Evolutionary conservation across 2,113 vertebrate genomes (phyloP).

Genomic region (Hirundichthys speculiger): DNA sequence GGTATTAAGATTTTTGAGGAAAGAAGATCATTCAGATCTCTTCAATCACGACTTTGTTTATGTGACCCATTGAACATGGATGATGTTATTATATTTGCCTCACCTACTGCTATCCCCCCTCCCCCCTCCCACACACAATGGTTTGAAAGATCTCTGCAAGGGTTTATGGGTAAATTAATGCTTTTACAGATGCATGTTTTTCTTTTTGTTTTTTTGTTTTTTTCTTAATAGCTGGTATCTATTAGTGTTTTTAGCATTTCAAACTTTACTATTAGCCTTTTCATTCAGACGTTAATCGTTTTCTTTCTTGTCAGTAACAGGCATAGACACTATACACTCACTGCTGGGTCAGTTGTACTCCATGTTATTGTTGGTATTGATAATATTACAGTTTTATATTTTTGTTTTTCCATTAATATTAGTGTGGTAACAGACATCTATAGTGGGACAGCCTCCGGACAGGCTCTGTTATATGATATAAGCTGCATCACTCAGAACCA

Average conservation of each 20-base stretch:
- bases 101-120: conserved; percentile 24
- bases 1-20: conserved; percentile 24
- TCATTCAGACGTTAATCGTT: conserved; percentile 83
- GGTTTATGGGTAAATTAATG: conserved; percentile 86
- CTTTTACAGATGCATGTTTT: conserved; percentile 85
- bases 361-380: conserved; percentile 74
- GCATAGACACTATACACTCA: conserved; percentile 89
- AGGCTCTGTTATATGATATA: conserved; percentile 76
- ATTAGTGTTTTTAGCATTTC: conserved; percentile 94
- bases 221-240: conserved; percentile 97
- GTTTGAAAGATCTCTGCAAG: conserved; percentile 83
- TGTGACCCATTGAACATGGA: conserved; percentile 41
- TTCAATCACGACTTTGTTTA: conserved; percentile 46
- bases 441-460: conserved; percentile 84
- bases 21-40: conserved; percentile 52
- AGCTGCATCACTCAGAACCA: conserved; percentile 31
- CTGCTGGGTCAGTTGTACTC: conserved; percentile 99
- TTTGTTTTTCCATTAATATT: conserved; percentile 83
- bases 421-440: conserved; percentile 81
- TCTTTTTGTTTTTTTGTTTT: conserved; percentile 73
- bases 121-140: conserved; percentile 80
- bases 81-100: conserved; percentile 53
- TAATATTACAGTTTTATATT: conserved; percentile 63
- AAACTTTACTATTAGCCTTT: conserved; percentile 88
- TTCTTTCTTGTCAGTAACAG: conserved; percentile 89